Conservation (phyloP, 37 sponge, comb jelly and placozoan genomes). For the Beroe ovata region DNA sequence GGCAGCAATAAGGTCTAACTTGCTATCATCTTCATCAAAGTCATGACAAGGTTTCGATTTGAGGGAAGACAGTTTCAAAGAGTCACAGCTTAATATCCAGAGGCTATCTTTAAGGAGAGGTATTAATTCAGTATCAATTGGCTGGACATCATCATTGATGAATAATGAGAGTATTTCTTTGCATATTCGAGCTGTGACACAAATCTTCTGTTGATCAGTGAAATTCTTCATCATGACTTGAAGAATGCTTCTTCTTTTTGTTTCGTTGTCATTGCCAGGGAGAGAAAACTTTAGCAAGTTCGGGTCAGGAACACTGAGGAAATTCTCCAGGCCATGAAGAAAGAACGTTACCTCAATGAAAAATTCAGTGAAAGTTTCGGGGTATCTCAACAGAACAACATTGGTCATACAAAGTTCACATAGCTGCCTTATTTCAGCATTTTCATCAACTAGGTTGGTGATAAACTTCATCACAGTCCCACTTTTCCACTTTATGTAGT, state of each 20-base stretch:
- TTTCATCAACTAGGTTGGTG: constrained; percentile 12
- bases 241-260: not conserved
- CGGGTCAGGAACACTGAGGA: constrained; percentile 9
- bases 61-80: constrained; percentile 20
- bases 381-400: constrained; percentile 14
- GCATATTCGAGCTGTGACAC: constrained; percentile 2
- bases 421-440: constrained; percentile 44
- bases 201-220: constrained; percentile 35
- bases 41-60: constrained; percentile 28
- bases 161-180: constrained; percentile 24
- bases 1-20: not conserved
- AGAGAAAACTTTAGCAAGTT: constrained; percentile 9
- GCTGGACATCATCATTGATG: not conserved
- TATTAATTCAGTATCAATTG: not conserved
- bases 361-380: constrained; percentile 19
- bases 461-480: constrained; percentile 53
- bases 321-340: not conserved
- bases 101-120: constrained; percentile 44
- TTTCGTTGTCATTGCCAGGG: not conserved
- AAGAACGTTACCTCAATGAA: constrained; percentile 50
- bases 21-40: constrained; percentile 51
- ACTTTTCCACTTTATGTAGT: constrained; percentile 60
- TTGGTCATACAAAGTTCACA: constrained; percentile 57
- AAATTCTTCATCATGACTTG: not conserved
- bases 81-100: constrained; percentile 17